Conservation (phyloP, 2,113 vertebrate species). For the Lepus timidus region DNA sequence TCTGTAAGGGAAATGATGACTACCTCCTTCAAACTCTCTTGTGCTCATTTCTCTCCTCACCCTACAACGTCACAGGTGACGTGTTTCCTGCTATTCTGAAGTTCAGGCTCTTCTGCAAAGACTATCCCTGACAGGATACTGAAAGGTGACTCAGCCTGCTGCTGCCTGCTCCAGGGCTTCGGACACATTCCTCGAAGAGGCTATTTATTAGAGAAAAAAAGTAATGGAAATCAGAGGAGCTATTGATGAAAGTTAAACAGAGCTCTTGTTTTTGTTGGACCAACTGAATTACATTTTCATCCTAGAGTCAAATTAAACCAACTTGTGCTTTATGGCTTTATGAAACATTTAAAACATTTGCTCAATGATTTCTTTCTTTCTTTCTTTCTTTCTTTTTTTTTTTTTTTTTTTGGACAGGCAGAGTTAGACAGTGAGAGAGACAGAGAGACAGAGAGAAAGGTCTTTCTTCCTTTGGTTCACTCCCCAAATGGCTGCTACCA, state of each 20-base stretch:
- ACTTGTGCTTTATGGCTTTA: neutral
- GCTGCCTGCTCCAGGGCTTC: neutral
- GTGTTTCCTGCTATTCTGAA: conserved; percentile 21
- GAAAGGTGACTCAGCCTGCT: neutral
- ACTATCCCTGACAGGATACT: neutral
- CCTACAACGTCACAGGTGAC: conserved; percentile 65
- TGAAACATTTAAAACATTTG: neutral
- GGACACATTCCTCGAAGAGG: neutral
- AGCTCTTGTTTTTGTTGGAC: neutral
- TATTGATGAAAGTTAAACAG: neutral
- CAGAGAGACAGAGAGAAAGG: no score
- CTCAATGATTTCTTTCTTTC: neutral
- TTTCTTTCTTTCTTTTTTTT: no score
- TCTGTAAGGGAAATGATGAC: conserved; percentile 64
- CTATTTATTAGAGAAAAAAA: neutral
- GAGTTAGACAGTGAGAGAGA: no score
- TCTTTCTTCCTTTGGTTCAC: no score
- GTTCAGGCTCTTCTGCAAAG: conserved; percentile 55
- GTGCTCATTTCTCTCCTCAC: conserved; percentile 40
- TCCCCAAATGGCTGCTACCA: no score
- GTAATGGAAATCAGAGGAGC: neutral
- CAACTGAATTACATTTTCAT: neutral
- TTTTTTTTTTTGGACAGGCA: no score
- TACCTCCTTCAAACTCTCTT: conserved; percentile 70
- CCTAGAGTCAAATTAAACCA: neutral